A percentile compares a stretch with the other conserved stretches of the same genome.
phyloP scores from a whole-genome alignment of 2,797 vertebrate genomes.

The Dermochelys coriacea region DNA sequence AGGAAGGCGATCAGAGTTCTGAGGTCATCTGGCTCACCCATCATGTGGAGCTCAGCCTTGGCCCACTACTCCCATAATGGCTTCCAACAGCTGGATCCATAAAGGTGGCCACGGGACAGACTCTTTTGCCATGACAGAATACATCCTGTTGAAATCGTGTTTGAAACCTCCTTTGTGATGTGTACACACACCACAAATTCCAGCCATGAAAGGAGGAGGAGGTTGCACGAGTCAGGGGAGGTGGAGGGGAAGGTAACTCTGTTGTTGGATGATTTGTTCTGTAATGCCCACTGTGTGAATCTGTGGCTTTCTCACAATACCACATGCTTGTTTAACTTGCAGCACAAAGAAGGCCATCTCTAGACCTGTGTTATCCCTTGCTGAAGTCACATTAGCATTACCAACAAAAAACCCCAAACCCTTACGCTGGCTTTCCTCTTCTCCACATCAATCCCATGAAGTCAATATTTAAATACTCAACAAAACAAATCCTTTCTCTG shows the following conservation, averaged over 20 bases:
- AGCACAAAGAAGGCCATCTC: constrained; percentile 21
- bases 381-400: constrained; percentile 44
- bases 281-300: constrained; percentile 50
- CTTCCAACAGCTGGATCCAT: neutral
- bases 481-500: neutral
- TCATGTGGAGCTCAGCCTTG: constrained; percentile 95
- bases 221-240: neutral
- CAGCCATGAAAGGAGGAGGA: neutral
- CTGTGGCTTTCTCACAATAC: constrained; percentile 28
- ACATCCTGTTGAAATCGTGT: constrained; percentile 21
- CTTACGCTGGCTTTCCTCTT: neutral
- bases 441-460: neutral
- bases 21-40: constrained; percentile 97
- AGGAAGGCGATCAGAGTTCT: constrained; percentile 85
- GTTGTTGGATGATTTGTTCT: constrained; percentile 44
- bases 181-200: constrained; percentile 43
- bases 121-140: neutral
- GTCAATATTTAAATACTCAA: neutral
- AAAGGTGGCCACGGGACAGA: neutral
- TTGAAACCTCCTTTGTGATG: constrained; percentile 57
- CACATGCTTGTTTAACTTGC: constrained; percentile 43
- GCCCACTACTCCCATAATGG: constrained; percentile 88
- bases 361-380: constrained; percentile 18
- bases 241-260: neutral
- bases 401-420: neutral